Evolutionary conservation across 2,888 invertebrate species (phyloP).

Genomic region (Candidula unifasciata): DNA sequence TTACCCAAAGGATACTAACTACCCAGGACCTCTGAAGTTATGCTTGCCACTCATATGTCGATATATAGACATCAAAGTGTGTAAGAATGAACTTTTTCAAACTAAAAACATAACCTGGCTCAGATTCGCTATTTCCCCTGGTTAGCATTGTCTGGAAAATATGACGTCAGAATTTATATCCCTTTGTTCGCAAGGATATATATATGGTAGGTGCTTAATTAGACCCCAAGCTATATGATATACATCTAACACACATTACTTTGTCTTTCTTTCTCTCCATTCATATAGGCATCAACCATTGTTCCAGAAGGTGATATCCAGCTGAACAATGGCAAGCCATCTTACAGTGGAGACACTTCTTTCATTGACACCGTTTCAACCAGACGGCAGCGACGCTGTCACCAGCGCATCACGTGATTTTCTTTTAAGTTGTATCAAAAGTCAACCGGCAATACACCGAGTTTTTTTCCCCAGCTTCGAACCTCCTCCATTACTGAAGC

Average conservation of each 20-base stretch:
- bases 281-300: neutral
- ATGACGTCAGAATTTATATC: no score
- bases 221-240: no score
- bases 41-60: no score
- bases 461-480: conserved; percentile 70
- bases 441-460: conserved; percentile 65
- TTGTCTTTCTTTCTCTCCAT: neutral
- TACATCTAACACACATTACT: neutral
- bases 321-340: conserved; percentile 32
- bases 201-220: no score
- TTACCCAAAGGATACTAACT: no score
- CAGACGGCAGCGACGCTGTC: conserved; percentile 67
- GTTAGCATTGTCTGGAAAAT: no score
- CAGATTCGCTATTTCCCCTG: no score
- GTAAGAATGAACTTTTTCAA: no score
- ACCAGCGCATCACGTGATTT: conserved; percentile 69
- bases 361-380: conserved; percentile 66
- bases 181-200: no score
- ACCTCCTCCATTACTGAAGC: conserved; percentile 57
- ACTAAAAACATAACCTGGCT: no score
- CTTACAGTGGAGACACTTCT: conserved; percentile 67
- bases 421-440: conserved; percentile 68
- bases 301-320: neutral
- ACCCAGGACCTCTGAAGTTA: no score
- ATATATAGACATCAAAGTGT: no score